These are phyloP conservation scores for Dasypolia templi DNA, from an alignment of 2,888 invertebrate genomes.

Conservation along the genomic window DNA sequence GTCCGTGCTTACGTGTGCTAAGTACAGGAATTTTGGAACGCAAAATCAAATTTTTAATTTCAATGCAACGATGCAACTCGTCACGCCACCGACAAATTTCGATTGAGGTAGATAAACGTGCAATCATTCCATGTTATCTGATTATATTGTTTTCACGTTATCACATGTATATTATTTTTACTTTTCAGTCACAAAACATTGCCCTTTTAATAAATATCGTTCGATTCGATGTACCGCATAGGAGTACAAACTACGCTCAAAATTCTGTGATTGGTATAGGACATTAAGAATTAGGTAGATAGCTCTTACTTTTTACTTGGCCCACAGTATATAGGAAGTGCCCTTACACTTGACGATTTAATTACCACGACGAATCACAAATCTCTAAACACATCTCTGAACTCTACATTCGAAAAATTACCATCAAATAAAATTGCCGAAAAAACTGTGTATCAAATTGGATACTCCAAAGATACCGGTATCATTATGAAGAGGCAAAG, in stretches of 20 bases:
- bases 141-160: background rate
- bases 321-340: constrained; percentile 13
- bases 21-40: no score
- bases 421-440: constrained; percentile 63
- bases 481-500: constrained; percentile 67
- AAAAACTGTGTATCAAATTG: constrained; percentile 66
- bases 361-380: constrained; percentile 57
- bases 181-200: background rate
- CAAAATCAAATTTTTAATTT: no score
- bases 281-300: no score
- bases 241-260: no score
- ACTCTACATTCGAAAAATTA: constrained; percentile 44
- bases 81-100: no score
- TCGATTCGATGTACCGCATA: no score
- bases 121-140: background rate
- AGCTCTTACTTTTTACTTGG: background rate
- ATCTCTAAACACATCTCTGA: constrained; percentile 54
- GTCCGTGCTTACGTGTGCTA: no score
- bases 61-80: no score
- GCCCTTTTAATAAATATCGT: no score
- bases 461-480: constrained; percentile 64
- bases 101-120: background rate
- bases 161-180: background rate
- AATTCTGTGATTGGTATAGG: no score
- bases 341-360: constrained; percentile 7